phyloP scores from a whole-genome alignment of 2,797 vertebrate species.

The Mormyrops boulengeri region DNA sequence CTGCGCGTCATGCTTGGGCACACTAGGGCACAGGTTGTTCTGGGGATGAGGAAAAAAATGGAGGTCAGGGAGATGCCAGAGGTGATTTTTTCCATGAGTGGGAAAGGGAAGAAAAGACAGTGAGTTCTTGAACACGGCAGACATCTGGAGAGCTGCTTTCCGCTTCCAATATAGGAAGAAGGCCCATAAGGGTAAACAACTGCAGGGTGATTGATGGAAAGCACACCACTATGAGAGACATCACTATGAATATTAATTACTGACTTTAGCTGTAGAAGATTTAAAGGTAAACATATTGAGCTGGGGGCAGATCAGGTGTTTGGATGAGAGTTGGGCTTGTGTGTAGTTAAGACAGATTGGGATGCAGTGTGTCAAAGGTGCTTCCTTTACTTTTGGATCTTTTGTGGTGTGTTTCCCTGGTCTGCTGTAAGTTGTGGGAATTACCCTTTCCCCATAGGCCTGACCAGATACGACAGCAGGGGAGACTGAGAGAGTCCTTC shows the following conservation, averaged over 20 bases:
- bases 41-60: neutral
- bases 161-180: neutral
- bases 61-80: slow-evolving; percentile 6
- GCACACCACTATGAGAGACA: neutral
- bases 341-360: neutral
- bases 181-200: neutral
- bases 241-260: neutral
- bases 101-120: neutral
- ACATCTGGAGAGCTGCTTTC: slow-evolving; percentile 10
- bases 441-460: slow-evolving; percentile 7
- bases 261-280: neutral
- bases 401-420: neutral
- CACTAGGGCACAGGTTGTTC: slow-evolving; percentile 11
- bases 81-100: neutral
- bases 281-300: neutral
- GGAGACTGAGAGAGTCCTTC: neutral
- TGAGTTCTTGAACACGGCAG: neutral
- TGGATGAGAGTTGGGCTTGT: neutral
- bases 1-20: neutral
- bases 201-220: neutral
- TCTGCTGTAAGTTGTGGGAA: neutral
- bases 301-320: neutral
- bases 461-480: neutral
- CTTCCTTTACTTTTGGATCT: neutral
- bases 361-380: neutral